Conservation (phyloP, 2,888 invertebrate genomes). For the Rhingia rostrata region DNA sequence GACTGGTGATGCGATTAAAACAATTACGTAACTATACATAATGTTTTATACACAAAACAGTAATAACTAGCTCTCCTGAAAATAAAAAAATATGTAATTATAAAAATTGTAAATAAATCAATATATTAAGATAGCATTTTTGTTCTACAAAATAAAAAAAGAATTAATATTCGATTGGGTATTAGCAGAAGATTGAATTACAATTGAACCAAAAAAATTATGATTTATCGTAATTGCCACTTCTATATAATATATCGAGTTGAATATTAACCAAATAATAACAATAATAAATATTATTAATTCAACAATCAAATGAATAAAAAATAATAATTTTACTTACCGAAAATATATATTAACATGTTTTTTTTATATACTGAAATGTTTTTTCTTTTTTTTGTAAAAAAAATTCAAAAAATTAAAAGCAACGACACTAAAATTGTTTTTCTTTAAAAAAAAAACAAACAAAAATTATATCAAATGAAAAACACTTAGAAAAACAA, state of each 20-base stretch:
- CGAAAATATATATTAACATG: conserved; percentile 71
- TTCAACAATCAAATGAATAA: conserved; percentile 70
- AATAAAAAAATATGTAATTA: conserved; percentile 75
- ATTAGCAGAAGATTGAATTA: conserved; percentile 63
- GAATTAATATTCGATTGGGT: conserved; percentile 36
- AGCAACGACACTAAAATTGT: conserved; percentile 67
- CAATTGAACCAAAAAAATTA: conserved; percentile 64
- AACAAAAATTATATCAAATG: conserved; percentile 47
- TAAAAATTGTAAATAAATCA: conserved; percentile 62
- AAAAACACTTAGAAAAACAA: conserved; percentile 62
- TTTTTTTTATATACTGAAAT: conserved; percentile 63
- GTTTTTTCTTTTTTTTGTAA: conserved; percentile 2
- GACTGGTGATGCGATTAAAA: conserved; percentile 57
- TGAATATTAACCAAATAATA: conserved; percentile 72
- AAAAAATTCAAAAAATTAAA: conserved; percentile 56
- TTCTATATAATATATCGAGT: conserved; percentile 76
- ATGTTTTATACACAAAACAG: conserved; percentile 75
- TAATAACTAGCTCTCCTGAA: conserved; percentile 76
- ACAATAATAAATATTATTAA: conserved; percentile 40
- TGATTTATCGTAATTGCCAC: conserved; percentile 66
- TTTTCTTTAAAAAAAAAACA: conserved; percentile 44
- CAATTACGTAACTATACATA: conserved; percentile 65
- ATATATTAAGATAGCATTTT: conserved; percentile 47
- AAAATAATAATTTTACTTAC: conserved; percentile 75
- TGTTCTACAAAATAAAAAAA: conserved; percentile 20